Base-by-base conservation (phyloP, 2,888 invertebrate species). In the Branchellion lobata region DNA sequence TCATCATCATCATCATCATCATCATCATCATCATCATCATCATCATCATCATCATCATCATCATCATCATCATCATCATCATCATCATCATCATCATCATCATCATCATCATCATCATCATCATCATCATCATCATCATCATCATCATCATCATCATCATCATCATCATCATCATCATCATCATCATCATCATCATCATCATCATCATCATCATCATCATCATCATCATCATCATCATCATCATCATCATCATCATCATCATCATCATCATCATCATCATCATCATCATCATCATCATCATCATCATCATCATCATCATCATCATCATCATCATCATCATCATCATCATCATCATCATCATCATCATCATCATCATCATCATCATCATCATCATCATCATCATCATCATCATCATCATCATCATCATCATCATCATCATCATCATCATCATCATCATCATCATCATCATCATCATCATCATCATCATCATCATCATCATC, bases 31-130 rank as follows among this genome's bases (percentile, higher is more conserved):
- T 80, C 79, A 73, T 80, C 79, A 80, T 79, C 74, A 80, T 80
- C 57, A 51, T 79, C 78, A 80, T 80, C 78, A 80, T 80, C 78
- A 80, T 80, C 72, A 79, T 80, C 78, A 79, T 85, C 93, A 8
- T 21, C 80, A 33, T 79, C 47, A 34, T 73, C 36, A 33, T 79
- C 33, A 34, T 73, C 33, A 1, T 77, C 33, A 40, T 77, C 33
- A 72, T 72, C 36, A 72, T 72, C 36, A 72, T 65, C 29, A 65
- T 71, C 53, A 79, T 79, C 75, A 61, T 79, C 68, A 72, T 80
- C 79, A 73, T 80, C 74, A 80, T 79, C 74, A 80, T 80, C 57
- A 72, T 80, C 78, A 79, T 79, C 78, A 80, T 80, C 78, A 80
- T 80, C 72, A 79, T 80, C 78, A 80, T 80, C 78, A 79, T 79